Percentiles rank a stretch among this genome's conserved stretches.
Conservation (phyloP, 35 echinoderm and acorn worm species). For the Hemicentrotus pulcherrimus region DNA sequence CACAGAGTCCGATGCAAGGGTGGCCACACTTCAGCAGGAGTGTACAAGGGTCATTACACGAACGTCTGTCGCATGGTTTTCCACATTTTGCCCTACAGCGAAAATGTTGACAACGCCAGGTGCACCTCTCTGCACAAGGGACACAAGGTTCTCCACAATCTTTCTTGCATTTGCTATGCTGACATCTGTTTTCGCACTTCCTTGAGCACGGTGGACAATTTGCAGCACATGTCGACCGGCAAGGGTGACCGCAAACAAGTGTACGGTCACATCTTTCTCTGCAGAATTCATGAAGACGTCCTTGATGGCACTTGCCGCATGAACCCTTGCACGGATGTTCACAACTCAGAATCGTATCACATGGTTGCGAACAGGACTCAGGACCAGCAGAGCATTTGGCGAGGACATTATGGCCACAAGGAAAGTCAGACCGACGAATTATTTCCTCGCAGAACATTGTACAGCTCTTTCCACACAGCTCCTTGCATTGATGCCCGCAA, state of each 20-base stretch:
- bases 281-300: slow-evolving; percentile 72
- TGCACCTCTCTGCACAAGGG: slow-evolving; percentile 71
- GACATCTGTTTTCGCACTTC: slow-evolving; percentile 77
- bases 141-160: slow-evolving; percentile 73
- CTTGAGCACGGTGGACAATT: slow-evolving; percentile 83
- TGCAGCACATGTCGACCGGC: slow-evolving; percentile 64
- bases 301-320: slow-evolving; percentile 56
- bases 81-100: slow-evolving; percentile 63
- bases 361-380: slow-evolving; percentile 61
- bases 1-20: slow-evolving; percentile 87
- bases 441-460: slow-evolving; percentile 51
- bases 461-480: slow-evolving; percentile 77
- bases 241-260: slow-evolving; percentile 85
- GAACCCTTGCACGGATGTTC: slow-evolving; percentile 69
- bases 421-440: slow-evolving; percentile 26
- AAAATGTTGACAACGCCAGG: slow-evolving; percentile 62
- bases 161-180: slow-evolving; percentile 75
- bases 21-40: slow-evolving; percentile 63
- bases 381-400: slow-evolving; percentile 63
- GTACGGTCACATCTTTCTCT: slow-evolving; percentile 64
- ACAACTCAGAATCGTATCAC: slow-evolving; percentile 61
- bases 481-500: slow-evolving; percentile 76
- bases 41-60: slow-evolving; percentile 70
- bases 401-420: slow-evolving; percentile 76
- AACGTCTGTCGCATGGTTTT: slow-evolving; percentile 50